These are phyloP conservation scores for Dinoponera quadriceps DNA, from an alignment of 1,140 invertebrate genomes.

Conservation along the genomic window DNA sequence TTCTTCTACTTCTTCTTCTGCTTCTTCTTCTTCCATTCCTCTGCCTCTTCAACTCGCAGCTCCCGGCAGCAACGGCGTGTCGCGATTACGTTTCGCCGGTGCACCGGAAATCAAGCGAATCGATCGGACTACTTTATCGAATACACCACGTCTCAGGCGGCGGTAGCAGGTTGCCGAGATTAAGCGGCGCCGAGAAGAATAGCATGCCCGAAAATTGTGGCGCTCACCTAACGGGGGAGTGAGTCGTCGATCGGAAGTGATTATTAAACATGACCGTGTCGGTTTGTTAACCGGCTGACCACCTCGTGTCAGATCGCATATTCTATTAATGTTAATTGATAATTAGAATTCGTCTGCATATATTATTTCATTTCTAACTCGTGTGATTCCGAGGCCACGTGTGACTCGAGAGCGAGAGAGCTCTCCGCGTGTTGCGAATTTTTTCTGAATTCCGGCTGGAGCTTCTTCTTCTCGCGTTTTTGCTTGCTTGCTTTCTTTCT, in stretches of 20 bases:
- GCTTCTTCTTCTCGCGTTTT: no score
- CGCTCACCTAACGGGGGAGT: background rate
- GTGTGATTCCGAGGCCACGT: no score
- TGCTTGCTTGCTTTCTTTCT: no score
- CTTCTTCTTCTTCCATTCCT: background rate
- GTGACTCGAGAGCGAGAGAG: no score
- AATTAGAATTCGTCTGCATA: background rate
- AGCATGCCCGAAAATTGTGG: background rate
- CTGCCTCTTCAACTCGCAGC: background rate
- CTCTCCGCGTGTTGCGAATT: no score
- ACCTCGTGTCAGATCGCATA: background rate
- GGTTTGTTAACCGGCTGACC: background rate
- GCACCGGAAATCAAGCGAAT: constrained; percentile 5
- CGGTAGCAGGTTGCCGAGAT: background rate
- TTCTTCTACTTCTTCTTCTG: background rate
- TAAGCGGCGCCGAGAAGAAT: background rate
- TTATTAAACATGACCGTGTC: background rate
- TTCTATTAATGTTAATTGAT: background rate
- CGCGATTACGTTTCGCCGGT: constrained; percentile 18
- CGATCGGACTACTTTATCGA: background rate
- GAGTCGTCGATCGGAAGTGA: background rate
- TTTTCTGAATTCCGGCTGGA: no score
- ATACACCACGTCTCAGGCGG: background rate
- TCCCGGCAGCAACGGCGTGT: background rate
- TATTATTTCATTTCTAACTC: no score